Base-by-base conservation (phyloP, 2,113 vertebrate species). In the Jacana jacana region DNA sequence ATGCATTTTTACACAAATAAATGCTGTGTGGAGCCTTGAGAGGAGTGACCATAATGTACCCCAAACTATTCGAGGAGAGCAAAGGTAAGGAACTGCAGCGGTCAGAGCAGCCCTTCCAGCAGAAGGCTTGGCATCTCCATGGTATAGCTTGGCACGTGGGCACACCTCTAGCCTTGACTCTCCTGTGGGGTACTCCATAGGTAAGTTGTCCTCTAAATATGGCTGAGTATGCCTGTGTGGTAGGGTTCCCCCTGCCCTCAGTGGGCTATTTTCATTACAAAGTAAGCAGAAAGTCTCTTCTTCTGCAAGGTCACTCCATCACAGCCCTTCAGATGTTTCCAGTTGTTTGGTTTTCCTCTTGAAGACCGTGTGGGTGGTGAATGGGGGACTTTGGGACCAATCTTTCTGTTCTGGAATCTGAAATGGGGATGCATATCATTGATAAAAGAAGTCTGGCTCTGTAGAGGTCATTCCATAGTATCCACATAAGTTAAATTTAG, bases 401-500 rank as follows among this genome's bases (percentile, higher is more conserved):
- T 44, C 23, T 79, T 86, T 78, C 46, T 61, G n/a, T 31, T 73
- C 22, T 52, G 23, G 72, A 52, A 46, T 65, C 40, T 89, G 17
- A 42, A 73, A 39, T 69, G 8, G 52, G 52, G 17, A 48, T 91
- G 52, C 6, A 6, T 87, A 42, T 92, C 12, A 84, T 33, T 95
- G 91, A 70, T 92, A 65, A 88, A 72, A 91, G 55, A 76, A 48
- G 68, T 44, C 57, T 82, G 42, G 61, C 70, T 93, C 66, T 91
- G 73, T 89, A 80, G 86, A 86, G 86, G 92, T 96, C 97, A 91
- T 92, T 97, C 91, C 75, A n/a, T 96, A 96, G 90, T 90, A 92
- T 81, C 81, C 58, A 27, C 5, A 1, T 25, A 75, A 81, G 79
- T 96, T 97, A 86, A 96, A 96, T 95, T 94, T 97, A 97, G 95